These are phyloP conservation scores for Amphipyra berbera DNA, from an alignment of 2,888 invertebrate genomes.

Conservation along the genomic window DNA sequence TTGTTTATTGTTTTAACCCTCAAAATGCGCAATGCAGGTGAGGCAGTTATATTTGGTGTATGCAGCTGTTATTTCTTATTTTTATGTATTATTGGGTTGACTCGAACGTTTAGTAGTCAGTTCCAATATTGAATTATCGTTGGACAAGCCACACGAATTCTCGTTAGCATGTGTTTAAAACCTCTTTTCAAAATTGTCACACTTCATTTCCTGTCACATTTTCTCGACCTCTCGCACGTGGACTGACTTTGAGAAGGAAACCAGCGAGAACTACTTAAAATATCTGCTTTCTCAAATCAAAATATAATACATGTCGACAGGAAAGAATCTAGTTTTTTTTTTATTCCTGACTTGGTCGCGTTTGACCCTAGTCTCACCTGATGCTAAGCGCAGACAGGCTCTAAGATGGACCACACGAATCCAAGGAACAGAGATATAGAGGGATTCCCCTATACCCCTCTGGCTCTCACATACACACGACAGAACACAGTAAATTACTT, in stretches of 20 bases:
- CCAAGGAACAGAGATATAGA: too few species aligned
- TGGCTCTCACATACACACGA: too few species aligned
- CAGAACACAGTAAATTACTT: too few species aligned
- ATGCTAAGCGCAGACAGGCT: too few species aligned
- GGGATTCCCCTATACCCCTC: too few species aligned
- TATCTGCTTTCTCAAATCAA: conserved; percentile 4
- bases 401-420: too few species aligned
- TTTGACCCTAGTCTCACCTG: too few species aligned
- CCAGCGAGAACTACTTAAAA: neutral
- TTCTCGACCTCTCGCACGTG: neutral
- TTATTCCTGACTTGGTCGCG: too few species aligned
- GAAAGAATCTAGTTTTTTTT: too few species aligned
- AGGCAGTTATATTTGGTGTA: conserved; percentile 47
- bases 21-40: conserved; percentile 70
- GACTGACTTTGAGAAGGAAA: neutral
- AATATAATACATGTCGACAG: conserved; percentile 8
- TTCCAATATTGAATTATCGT: conserved; percentile 31
- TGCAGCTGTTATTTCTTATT: conserved; percentile 56
- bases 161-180: conserved; percentile 12
- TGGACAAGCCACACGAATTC: conserved; percentile 32
- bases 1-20: conserved; percentile 49
- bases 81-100: conserved; percentile 48
- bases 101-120: conserved; percentile 17
- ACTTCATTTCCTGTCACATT: neutral
- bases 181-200: neutral